These are phyloP conservation scores for Calliopsis andreniformis DNA, from an alignment of 1,140 invertebrate genomes.

Conservation along the genomic window DNA sequence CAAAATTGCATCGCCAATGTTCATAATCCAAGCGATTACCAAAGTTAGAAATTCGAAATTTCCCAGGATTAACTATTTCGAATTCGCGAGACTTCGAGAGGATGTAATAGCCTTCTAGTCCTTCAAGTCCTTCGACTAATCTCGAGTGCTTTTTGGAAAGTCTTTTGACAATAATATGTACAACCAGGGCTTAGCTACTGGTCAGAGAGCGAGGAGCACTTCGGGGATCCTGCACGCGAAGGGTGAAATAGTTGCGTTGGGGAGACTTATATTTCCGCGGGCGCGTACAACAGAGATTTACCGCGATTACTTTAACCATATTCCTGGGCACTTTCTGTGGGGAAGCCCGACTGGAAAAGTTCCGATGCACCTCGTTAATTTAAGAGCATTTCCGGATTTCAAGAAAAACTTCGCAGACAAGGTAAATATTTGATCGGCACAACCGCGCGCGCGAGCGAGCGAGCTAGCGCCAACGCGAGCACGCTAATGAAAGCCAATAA, in stretches of 20 bases:
- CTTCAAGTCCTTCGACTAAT: not conserved
- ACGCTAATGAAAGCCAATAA: slow-evolving; percentile 39
- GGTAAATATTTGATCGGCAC: slow-evolving; percentile 42
- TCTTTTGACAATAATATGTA: not conserved
- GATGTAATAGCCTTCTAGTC: no score
- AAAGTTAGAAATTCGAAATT: not conserved
- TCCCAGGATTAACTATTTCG: not conserved
- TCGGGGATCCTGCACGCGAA: no score
- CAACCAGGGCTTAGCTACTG: slow-evolving; percentile 9
- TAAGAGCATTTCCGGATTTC: slow-evolving; percentile 51
- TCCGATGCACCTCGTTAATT: slow-evolving; percentile 48
- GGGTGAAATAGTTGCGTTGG: not conserved
- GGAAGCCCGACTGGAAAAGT: slow-evolving; percentile 30
- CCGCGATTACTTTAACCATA: slow-evolving; percentile 19
- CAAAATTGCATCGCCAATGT: not conserved
- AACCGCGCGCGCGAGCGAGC: slow-evolving; percentile 5
- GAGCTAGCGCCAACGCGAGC: no score
- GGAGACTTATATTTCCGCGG: slow-evolving; percentile 3
- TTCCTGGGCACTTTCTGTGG: slow-evolving; percentile 16
- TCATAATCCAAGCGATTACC: not conserved
- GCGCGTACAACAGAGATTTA: slow-evolving; percentile 7
- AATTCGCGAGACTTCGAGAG: not conserved
- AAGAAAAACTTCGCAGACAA: slow-evolving; percentile 52
- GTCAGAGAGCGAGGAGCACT: not conserved
- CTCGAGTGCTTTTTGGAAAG: not conserved